A percentile compares a stretch with the other conserved stretches of the same genome.
These are phyloP conservation scores for Bursaphelenchus okinawaensis DNA, from an alignment of 2,888 invertebrate species.

Conservation along the genomic window DNA sequence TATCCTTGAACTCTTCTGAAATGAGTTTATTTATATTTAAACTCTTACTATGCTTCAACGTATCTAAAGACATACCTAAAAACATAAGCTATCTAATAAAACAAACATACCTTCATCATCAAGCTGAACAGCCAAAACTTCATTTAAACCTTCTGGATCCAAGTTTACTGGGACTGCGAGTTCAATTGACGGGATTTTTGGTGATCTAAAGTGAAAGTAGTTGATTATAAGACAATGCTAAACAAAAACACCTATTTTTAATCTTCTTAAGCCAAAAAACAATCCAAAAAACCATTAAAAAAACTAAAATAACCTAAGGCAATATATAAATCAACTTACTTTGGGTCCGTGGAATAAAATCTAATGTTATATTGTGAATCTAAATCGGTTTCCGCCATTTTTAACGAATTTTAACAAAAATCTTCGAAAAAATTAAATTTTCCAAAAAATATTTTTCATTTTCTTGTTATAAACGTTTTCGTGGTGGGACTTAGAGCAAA, in stretches of 20 bases:
- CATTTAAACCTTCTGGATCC: constrained; percentile 37
- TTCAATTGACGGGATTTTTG: constrained; percentile 10
- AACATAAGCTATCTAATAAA: neutral
- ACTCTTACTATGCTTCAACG: neutral
- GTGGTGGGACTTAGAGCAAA: neutral
- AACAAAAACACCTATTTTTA: too few relatives aligned
- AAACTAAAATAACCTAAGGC: neutral
- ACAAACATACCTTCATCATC: neutral
- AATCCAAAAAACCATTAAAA: neutral
- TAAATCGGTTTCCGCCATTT: neutral
- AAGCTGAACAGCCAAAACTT: constrained; percentile 45
- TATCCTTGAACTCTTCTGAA: constrained; percentile 45
- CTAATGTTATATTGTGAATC: constrained; percentile 15
- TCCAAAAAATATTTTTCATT: neutral
- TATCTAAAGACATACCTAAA: neutral
- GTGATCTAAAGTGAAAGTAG: constrained; percentile 11
- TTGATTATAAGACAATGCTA: neutral
- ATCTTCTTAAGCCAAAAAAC: too few relatives aligned
- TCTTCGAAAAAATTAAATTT: neutral
- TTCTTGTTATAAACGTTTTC: neutral
- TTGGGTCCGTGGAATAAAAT: constrained; percentile 17
- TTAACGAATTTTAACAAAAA: neutral
- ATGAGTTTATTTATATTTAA: neutral
- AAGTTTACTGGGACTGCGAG: constrained; percentile 26
- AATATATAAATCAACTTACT: constrained; percentile 1